Percentiles rank a stretch among this genome's conserved stretches.
Conservation (phyloP, 2,888 invertebrate species). For the Thecophora atra region DNA sequence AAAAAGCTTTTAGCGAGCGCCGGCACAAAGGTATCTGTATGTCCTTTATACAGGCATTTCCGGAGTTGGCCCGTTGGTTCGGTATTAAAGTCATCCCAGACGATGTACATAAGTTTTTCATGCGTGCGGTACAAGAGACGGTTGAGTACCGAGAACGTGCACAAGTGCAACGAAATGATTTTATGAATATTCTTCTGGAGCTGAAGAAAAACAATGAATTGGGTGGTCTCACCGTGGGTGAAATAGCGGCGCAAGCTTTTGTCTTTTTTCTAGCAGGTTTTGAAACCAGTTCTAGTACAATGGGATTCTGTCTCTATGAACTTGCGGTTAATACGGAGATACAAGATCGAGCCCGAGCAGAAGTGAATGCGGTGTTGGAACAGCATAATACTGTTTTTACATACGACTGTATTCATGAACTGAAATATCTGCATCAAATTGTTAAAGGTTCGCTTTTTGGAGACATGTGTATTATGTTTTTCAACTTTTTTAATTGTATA, state of each 20-base stretch:
- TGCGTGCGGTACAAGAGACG: constrained; percentile 60
- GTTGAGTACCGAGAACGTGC: constrained; percentile 62
- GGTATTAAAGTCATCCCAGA: constrained; percentile 48
- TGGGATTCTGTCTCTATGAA: constrained; percentile 64
- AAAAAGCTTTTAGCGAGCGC: constrained; percentile 47
- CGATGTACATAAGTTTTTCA: constrained; percentile 55
- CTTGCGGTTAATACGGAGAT: constrained; percentile 55
- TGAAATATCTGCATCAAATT: constrained; percentile 55
- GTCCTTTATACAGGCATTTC: constrained; percentile 50
- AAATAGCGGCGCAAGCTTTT: constrained; percentile 69
- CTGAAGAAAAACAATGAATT: constrained; percentile 54
- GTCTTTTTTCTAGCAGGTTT: constrained; percentile 70
- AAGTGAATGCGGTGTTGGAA: constrained; percentile 51
- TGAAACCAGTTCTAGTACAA: constrained; percentile 68
- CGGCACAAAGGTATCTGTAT: constrained; percentile 49
- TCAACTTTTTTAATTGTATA: neutral
- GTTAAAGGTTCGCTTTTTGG: constrained; percentile 50
- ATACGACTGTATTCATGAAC: constrained; percentile 53
- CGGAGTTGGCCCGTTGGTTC: constrained; percentile 47
- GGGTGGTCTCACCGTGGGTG: constrained; percentile 63
- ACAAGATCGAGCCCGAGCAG: constrained; percentile 50
- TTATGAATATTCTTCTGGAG: constrained; percentile 68
- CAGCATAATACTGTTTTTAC: constrained; percentile 50
- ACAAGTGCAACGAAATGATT: constrained; percentile 66
- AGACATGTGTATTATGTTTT: neutral